Percentiles rank a stretch among this genome's conserved stretches.
Conservation (phyloP, 1,140 invertebrate species). For the Drosophila sulfurigaster region DNA sequence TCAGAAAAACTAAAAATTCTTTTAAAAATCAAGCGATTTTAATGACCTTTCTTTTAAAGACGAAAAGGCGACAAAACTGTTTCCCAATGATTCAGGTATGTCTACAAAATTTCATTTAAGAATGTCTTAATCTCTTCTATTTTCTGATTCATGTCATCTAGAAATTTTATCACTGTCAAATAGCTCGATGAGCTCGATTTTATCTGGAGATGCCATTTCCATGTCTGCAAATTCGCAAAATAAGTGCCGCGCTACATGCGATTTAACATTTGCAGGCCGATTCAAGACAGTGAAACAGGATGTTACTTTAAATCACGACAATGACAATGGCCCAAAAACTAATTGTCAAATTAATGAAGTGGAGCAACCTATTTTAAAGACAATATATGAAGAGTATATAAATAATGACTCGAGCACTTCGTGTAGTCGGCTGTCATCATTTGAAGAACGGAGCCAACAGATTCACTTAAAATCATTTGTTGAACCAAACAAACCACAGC, state of each 20-base stretch:
- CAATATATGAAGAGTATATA: constrained; percentile 41
- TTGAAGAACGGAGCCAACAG: constrained; percentile 30
- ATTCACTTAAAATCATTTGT: constrained; percentile 33
- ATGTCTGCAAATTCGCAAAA: constrained; percentile 39
- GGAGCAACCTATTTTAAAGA: constrained; percentile 7
- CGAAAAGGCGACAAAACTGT: constrained; percentile 1
- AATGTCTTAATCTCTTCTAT: not conserved
- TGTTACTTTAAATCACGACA: constrained; percentile 26
- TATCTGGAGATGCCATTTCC: constrained; percentile 61
- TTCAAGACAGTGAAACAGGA: constrained; percentile 57
- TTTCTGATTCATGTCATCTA: constrained; percentile 12
- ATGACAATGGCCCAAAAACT: constrained; percentile 21
- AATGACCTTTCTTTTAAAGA: constrained; percentile 20
- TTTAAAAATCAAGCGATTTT: constrained; percentile 12
- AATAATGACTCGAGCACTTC: constrained; percentile 67
- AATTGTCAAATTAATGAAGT: constrained; percentile 26
- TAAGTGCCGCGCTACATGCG: constrained; percentile 45
- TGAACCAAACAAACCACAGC: constrained; percentile 24
- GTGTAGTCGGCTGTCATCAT: constrained; percentile 62
- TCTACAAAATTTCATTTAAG: not conserved
- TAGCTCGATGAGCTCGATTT: constrained; percentile 80
- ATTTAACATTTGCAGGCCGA: constrained; percentile 78
- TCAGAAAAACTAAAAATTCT: constrained; percentile 10
- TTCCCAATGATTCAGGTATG: constrained; percentile 59
- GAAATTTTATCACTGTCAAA: constrained; percentile 79